These are phyloP conservation scores for Danaus melanippus DNA, from an alignment of 1,140 invertebrate species.

Conservation along the genomic window DNA sequence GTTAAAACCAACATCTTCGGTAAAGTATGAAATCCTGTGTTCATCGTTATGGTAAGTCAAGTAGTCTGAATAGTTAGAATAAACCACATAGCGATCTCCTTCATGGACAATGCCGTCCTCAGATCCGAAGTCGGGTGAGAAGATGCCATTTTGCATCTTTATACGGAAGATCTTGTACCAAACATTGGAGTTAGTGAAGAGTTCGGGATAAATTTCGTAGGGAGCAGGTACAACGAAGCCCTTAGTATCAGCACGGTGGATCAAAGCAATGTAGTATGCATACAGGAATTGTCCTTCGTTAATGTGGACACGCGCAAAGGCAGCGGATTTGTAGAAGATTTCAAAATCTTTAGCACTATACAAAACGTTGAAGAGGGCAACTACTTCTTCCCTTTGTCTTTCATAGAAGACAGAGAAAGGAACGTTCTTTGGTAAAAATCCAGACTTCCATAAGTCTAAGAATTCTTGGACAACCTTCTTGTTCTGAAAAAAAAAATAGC, in stretches of 20 bases:
- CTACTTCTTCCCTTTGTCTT: slow-evolving; percentile 69
- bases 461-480: slow-evolving; percentile 72
- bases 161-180: slow-evolving; percentile 72
- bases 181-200: slow-evolving; percentile 73
- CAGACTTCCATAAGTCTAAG: slow-evolving; percentile 61
- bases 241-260: slow-evolving; percentile 73
- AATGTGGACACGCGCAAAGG: slow-evolving; percentile 73
- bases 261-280: slow-evolving; percentile 73
- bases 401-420: slow-evolving; percentile 73
- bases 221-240: slow-evolving; percentile 74
- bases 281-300: slow-evolving; percentile 77
- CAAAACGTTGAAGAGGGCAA: slow-evolving; percentile 71
- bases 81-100: slow-evolving; percentile 54
- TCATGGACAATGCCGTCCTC: slow-evolving; percentile 64
- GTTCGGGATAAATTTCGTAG: slow-evolving; percentile 77
- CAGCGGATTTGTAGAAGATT: slow-evolving; percentile 75
- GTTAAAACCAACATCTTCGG: slow-evolving; percentile 80
- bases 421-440: slow-evolving; percentile 62
- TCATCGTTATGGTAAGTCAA: slow-evolving; percentile 72
- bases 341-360: slow-evolving; percentile 77
- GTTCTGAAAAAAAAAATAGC: slow-evolving; percentile 29
- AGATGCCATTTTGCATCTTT: slow-evolving; percentile 72
- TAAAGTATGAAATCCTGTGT: slow-evolving; percentile 79
- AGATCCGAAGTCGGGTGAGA: slow-evolving; percentile 30
- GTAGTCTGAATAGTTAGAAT: slow-evolving; percentile 72